Base-by-base conservation (phyloP, 2,888 invertebrate species). In the Oscheius sp. region DNA sequence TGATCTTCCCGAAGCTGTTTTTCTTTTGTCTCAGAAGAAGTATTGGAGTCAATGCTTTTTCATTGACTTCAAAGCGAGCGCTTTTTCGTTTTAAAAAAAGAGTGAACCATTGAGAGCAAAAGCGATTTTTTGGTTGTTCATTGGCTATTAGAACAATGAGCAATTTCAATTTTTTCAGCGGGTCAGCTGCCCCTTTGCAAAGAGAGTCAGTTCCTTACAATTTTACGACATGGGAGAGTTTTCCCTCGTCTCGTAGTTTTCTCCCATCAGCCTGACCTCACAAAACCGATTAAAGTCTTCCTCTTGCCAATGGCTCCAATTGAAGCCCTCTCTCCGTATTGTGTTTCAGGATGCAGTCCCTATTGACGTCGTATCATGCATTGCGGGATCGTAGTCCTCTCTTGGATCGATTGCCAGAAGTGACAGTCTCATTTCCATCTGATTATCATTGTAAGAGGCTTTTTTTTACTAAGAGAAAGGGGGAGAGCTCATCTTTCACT, bases 311-410 rank as follows among this genome's bases (percentile, higher is more conserved):
- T 45, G n/a, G n/a, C n/a, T n/a, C n/a, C n/a, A n/a, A n/a, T n/a
- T n/a, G n/a, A n/a, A n/a, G n/a, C n/a, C 29, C 61, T 34, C 17
- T 12, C 31, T n/a, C 12, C 39, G 45, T 61, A 45, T 61, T 27
- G 31, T 45, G 20, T 61, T 61, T 61, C 61, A 61, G 61, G 29
- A 66, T 66, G 66, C 53, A 66, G 66, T 39, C 66, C 29, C 45
- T 66, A 42, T 45, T 66, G 25, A 66, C 66, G 17, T 66, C 66
- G 25, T 66, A 66, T 66, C 53, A 66, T 39, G 53, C 66, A 4
- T 34, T 66, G 17, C 25, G 57, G 31, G 66, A 66, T 4, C 46
- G 50, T 10, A 55, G 55, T 31, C 57, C 57, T 1, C 29, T 66
- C 17, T 25, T 66, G 39, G 66, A 66, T n/a, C 23, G 66, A 20